Evolutionary conservation across 2,113 vertebrate genomes (phyloP).

Genomic region (Hippocampus comes): DNA sequence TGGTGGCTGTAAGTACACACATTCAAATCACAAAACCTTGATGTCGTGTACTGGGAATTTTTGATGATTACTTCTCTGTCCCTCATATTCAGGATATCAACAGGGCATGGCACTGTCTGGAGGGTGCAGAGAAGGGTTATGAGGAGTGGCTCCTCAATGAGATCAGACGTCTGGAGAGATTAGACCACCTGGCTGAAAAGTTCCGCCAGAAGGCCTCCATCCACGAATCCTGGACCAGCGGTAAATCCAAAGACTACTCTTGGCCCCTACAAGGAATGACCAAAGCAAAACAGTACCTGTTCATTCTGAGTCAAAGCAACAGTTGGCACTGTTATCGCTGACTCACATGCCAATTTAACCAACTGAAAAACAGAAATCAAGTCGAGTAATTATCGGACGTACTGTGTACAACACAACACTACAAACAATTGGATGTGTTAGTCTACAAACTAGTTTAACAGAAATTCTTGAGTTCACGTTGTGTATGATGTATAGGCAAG

Average conservation of each 20-base stretch:
- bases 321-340: too few species aligned
- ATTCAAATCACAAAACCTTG: background rate
- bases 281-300: background rate
- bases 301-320: too few species aligned
- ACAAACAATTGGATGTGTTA: too few species aligned
- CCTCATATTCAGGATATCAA: slow-evolving; percentile 81
- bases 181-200: slow-evolving; percentile 91
- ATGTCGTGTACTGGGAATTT: background rate
- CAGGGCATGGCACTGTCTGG: slow-evolving; percentile 84
- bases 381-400: too few species aligned
- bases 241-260: slow-evolving; percentile 48
- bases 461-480: background rate
- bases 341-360: too few species aligned
- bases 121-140: slow-evolving; percentile 90
- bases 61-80: background rate
- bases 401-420: too few species aligned
- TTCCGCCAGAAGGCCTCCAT: slow-evolving; percentile 92
- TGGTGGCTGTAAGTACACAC: slow-evolving; percentile 81
- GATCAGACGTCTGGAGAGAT: slow-evolving; percentile 86
- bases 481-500: slow-evolving; percentile 74
- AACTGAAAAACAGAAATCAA: too few species aligned
- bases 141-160: slow-evolving; percentile 94
- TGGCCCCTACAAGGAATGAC: background rate
- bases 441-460: too few species aligned
- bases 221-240: slow-evolving; percentile 88